phyloP scores from a whole-genome alignment of 2,113 vertebrate genomes.

The Bostrychus sinensis region DNA sequence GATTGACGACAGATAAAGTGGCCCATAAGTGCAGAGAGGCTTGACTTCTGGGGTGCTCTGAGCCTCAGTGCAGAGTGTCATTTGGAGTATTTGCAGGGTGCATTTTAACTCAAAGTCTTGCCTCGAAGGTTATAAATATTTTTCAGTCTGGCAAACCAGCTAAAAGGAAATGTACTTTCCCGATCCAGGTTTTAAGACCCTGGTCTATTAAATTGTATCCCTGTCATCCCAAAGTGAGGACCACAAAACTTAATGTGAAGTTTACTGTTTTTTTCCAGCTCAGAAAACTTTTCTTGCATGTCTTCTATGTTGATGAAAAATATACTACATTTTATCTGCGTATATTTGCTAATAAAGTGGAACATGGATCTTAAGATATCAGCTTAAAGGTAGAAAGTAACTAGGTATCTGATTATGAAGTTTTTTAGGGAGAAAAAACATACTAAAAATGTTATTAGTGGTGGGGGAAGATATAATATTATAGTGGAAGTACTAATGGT shows the following conservation, averaged over 20 bases:
- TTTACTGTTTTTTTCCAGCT: conserved; percentile 18
- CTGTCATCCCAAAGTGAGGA: conserved; percentile 28
- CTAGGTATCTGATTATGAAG: no score
- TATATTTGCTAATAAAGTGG: no score
- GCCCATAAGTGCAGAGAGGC: conserved; percentile 32
- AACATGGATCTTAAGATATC: no score
- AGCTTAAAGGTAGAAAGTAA: no score
- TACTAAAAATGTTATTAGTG: no score
- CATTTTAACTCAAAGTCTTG: conserved; percentile 21
- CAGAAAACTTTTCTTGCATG: conserved; percentile 12
- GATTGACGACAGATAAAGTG: conserved; percentile 38
- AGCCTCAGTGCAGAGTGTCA: conserved; percentile 17
- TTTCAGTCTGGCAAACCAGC: conserved; percentile 20
- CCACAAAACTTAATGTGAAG: conserved; percentile 27
- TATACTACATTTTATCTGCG: no score
- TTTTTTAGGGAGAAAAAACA: no score
- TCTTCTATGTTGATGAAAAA: background rate
- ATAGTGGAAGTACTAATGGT: no score
- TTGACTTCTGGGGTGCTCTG: conserved; percentile 32
- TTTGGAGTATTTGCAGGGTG: conserved; percentile 30
- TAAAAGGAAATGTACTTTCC: conserved; percentile 26
- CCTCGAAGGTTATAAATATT: conserved; percentile 38
- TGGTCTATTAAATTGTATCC: conserved; percentile 26
- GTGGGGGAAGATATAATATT: no score
- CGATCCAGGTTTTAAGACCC: background rate